Conservation (phyloP, 92 coral and sea anemone species). For the Phenganax stokvisi region DNA sequence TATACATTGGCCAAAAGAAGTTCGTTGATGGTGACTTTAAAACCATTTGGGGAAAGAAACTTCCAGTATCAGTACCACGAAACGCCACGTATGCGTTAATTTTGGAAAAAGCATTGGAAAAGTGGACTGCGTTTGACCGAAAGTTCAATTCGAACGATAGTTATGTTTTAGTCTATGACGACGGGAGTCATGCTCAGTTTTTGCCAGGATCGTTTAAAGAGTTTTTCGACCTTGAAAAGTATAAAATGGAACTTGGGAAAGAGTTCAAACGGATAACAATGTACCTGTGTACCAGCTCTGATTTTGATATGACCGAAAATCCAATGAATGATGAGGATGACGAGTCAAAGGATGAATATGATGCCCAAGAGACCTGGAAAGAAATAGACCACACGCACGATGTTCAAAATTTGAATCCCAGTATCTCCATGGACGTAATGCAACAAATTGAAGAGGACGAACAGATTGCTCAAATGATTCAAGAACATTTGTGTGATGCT, state of each 20-base stretch:
- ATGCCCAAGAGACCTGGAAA: background rate
- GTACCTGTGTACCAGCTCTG: constrained; percentile 16
- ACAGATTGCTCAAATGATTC: constrained; percentile 21
- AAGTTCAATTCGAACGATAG: constrained; percentile 49
- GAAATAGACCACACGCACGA: background rate
- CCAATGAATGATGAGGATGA: background rate
- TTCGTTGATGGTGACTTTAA: constrained; percentile 45
- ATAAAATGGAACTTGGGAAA: constrained; percentile 30
- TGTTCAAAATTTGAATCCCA: background rate
- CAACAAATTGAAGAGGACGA: constrained; percentile 15
- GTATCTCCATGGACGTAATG: background rate
- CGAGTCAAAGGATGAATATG: background rate
- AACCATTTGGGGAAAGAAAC: constrained; percentile 47
- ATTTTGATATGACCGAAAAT: constrained; percentile 19
- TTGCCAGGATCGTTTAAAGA: constrained; percentile 48
- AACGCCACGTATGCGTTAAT: constrained; percentile 53
- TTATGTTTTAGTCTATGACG: constrained; percentile 50
- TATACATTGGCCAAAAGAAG: constrained; percentile 37
- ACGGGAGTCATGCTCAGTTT: constrained; percentile 54
- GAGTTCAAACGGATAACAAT: constrained; percentile 30
- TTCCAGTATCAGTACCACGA: constrained; percentile 43
- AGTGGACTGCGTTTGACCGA: constrained; percentile 65
- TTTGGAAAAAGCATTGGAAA: constrained; percentile 50
- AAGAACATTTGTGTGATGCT: constrained; percentile 1
- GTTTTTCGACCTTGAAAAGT: constrained; percentile 25